Conservation (phyloP, 2,888 invertebrate genomes). For the Cephonodes hylas region DNA sequence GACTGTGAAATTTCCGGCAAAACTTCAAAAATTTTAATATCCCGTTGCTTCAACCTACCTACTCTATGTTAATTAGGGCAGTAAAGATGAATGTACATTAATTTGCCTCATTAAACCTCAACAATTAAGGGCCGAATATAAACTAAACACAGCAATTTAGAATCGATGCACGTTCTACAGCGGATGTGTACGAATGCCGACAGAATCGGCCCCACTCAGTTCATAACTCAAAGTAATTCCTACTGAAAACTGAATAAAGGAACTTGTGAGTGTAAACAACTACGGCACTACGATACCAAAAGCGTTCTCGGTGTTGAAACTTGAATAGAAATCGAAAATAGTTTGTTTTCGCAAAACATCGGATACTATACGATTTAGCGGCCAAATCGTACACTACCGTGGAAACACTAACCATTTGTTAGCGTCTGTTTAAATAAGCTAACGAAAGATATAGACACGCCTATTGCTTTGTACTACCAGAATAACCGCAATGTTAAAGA, state of each 20-base stretch:
- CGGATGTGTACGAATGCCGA: constrained; percentile 74
- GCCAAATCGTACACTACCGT: background rate
- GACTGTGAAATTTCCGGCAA: no score
- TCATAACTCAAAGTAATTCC: constrained; percentile 64
- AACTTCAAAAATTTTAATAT: no score
- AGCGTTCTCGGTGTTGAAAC: constrained; percentile 18
- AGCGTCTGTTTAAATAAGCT: background rate
- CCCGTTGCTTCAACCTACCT: no score
- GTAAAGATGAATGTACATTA: no score
- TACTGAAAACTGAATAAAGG: constrained; percentile 61
- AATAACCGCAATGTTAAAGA: background rate
- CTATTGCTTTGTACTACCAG: background rate
- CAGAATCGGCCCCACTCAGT: constrained; percentile 50
- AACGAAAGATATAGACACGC: background rate
- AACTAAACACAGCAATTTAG: constrained; percentile 52
- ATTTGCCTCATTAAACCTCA: background rate
- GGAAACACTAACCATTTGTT: background rate
- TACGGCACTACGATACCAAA: constrained; percentile 12
- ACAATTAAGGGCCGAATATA: constrained; percentile 33
- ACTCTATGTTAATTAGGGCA: no score
- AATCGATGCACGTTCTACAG: constrained; percentile 56
- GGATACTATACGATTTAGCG: constrained; percentile 8
- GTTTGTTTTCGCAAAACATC: constrained; percentile 25
- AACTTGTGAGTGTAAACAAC: constrained; percentile 59
- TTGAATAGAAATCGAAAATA: constrained; percentile 32